Conservation (phyloP, 53 echinoderm and acorn worm species). For the Echinarachnius parma region DNA sequence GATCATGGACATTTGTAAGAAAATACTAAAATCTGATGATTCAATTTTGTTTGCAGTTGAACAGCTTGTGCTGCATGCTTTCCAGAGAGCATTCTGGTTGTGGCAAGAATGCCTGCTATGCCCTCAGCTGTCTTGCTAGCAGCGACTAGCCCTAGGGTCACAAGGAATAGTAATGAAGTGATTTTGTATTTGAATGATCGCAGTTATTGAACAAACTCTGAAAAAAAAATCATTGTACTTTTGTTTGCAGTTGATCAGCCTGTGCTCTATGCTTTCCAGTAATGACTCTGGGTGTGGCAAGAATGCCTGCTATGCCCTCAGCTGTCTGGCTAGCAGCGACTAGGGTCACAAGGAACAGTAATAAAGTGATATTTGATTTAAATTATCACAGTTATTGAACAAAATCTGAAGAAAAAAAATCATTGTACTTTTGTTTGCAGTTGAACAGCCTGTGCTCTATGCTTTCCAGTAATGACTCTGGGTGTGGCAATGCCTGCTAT, state of each 20-base stretch:
- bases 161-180: too few relatives aligned
- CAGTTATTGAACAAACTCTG: too few relatives aligned
- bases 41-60: too few relatives aligned
- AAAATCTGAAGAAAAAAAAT: neutral
- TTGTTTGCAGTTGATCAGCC: slow-evolving; percentile 70
- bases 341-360: slow-evolving; percentile 81
- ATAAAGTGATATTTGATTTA: too few relatives aligned
- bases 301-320: slow-evolving; percentile 98
- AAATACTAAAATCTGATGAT: too few relatives aligned
- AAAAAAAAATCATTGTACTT: too few relatives aligned
- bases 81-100: slow-evolving; percentile 88
- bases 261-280: slow-evolving; percentile 84
- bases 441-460: slow-evolving; percentile 72
- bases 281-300: slow-evolving; percentile 93
- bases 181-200: too few relatives aligned
- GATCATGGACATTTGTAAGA: neutral
- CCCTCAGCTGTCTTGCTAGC: slow-evolving; percentile 92
- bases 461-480: slow-evolving; percentile 88
- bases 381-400: slow-evolving; percentile 1
- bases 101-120: slow-evolving; percentile 97
- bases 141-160: slow-evolving; percentile 85
- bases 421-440: slow-evolving; percentile 32
- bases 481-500: slow-evolving; percentile 96
- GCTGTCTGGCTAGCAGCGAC: slow-evolving; percentile 84
- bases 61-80: slow-evolving; percentile 78